Base-by-base conservation (phyloP, 64 coral and sea anemone species). In the Stylophora pistillata region DNA sequence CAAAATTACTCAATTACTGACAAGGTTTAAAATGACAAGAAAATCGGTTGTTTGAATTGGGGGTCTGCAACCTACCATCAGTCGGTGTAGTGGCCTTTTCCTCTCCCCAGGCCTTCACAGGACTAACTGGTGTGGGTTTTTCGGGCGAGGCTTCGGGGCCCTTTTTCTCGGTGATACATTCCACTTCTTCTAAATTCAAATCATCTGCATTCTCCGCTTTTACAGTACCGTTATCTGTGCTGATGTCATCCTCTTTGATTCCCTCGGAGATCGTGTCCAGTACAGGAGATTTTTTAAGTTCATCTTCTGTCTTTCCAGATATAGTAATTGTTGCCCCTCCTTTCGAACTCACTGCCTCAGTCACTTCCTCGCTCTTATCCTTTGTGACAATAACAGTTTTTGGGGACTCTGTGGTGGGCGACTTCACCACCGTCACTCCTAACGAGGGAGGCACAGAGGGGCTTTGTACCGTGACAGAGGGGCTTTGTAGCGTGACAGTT, bases 41-140 rank as follows among this genome's bases (percentile, higher is more conserved):
- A 68, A 25, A 68, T 25, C 26, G 4, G 25, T 25, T 10, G 4
- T 9, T 9, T 68, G 23, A 25, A n/a, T 68, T 11, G 21, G 23
- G 64, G 4, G 26, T 56, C 10, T 13, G 16, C 15, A 29, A 56
- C 75, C 28, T 89, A 81, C 88, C 34, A 70, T 80, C 78, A 37
- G 34, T 55, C 17, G 89, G 70, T 74, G 89, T 61, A 56, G 9
- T 57, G 10, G 68, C 58, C 55, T 92, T 92, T 15, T 20, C 85
- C 52, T 86, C 90, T 66, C 72, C 90, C 90, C 90, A 92, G 64
- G 90, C 90, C 29, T 69, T 86, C 2, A 78, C 57, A 0, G 79
- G 79, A 66, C 89, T 91, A 10, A 12, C 64, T 32, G 90, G 74
- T 21, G 33, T 41, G 5, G 28, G 16, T 12, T 76, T 86, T 12